phyloP scores from a whole-genome alignment of 2,113 vertebrate species.

The Mustela lutreola region DNA sequence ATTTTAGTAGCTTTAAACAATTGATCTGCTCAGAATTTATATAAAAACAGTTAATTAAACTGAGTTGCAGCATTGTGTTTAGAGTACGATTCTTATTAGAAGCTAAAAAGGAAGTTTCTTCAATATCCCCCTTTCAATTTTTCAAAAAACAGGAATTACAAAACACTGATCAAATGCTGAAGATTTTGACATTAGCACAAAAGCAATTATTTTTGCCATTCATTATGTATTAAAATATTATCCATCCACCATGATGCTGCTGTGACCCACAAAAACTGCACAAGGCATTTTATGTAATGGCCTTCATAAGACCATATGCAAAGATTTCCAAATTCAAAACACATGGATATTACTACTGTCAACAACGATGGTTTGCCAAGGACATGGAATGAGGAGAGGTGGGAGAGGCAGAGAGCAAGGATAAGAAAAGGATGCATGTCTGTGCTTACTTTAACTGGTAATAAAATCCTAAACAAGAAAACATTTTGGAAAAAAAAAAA shows the following conservation, averaged over 20 bases:
- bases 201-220: slow-evolving; percentile 4
- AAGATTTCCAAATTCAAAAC: neutral
- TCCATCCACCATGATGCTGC: neutral
- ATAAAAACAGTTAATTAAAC: slow-evolving; percentile 16
- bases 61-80: neutral
- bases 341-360: neutral
- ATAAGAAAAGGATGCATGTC: neutral
- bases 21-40: slow-evolving; percentile 43
- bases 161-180: slow-evolving; percentile 29
- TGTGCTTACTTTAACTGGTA: neutral
- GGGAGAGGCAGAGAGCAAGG: neutral
- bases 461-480: neutral
- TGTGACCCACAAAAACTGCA: neutral
- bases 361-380: neutral
- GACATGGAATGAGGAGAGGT: neutral
- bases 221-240: neutral
- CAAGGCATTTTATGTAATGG: neutral
- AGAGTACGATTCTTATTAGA: slow-evolving; percentile 16
- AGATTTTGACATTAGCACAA: neutral
- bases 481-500: neutral
- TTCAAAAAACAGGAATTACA: slow-evolving; percentile 41
- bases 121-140: neutral
- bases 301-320: neutral
- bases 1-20: neutral
- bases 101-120: neutral